Evolutionary conservation across 2,797 vertebrate genomes (phyloP).

Genomic region (Bradypodion ventrale): DNA sequence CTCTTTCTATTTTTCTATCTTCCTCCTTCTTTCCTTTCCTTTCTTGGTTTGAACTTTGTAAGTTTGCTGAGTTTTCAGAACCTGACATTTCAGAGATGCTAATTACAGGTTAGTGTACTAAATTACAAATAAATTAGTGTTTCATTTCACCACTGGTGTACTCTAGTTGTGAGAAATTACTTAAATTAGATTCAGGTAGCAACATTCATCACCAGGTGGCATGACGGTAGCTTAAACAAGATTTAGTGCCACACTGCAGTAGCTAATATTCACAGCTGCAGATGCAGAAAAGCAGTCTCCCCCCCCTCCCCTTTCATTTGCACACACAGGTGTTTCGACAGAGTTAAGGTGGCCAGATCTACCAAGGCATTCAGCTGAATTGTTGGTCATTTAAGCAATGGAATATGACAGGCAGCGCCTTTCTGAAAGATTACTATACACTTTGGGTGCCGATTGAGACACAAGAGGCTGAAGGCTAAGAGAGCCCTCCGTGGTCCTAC

Average conservation of each 20-base stretch:
- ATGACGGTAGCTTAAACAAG: conserved; percentile 67
- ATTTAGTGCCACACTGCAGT: conserved; percentile 60
- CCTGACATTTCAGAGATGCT: conserved; percentile 67
- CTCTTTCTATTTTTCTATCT: not conserved
- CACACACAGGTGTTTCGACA: conserved; percentile 51
- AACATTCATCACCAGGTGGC: conserved; percentile 69
- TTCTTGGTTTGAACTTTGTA: conserved; percentile 57
- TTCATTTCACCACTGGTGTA: conserved; percentile 68
- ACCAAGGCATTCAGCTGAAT: conserved; percentile 49
- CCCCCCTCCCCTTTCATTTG: conserved; percentile 42
- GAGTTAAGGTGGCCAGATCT: conserved; percentile 21
- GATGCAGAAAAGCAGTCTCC: conserved; percentile 50
- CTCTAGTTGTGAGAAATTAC: conserved; percentile 72
- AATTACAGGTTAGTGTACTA: conserved; percentile 75
- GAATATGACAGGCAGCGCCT: conserved; percentile 33
- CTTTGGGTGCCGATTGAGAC: conserved; percentile 38
- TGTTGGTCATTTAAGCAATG: conserved; percentile 56
- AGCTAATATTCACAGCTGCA: conserved; percentile 66
- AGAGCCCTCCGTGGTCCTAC: conserved; percentile 24
- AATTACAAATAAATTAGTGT: conserved; percentile 76
- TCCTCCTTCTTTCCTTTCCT: conserved; percentile 32
- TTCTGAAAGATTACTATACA: conserved; percentile 25
- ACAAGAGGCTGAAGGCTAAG: conserved; percentile 46
- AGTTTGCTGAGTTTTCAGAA: conserved; percentile 72
- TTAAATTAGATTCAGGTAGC: conserved; percentile 73